These are phyloP conservation scores for Byasa hedistus DNA, from an alignment of 2,888 invertebrate species.

Conservation along the genomic window DNA sequence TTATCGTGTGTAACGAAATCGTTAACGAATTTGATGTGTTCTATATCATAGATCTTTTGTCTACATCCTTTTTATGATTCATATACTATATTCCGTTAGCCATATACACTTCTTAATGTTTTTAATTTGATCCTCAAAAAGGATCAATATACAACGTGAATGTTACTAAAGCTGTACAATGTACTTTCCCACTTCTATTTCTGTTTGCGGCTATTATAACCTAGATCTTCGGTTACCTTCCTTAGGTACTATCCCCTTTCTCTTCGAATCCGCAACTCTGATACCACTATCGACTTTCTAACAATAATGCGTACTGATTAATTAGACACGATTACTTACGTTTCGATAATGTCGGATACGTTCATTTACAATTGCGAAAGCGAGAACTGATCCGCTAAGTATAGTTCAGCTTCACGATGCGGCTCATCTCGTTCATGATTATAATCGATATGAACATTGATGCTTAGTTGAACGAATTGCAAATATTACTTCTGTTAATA, in stretches of 20 bases:
- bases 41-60: too few relatives aligned
- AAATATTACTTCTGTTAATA: constrained; percentile 9
- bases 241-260: constrained; percentile 65
- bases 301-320: constrained; percentile 73
- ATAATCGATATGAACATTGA: constrained; percentile 24
- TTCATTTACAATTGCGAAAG: constrained; percentile 42
- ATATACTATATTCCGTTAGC: too few relatives aligned
- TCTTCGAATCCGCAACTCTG: constrained; percentile 58
- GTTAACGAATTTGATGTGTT: too few relatives aligned
- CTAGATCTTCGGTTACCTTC: constrained; percentile 49
- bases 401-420: constrained; percentile 37
- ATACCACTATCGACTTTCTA: constrained; percentile 68
- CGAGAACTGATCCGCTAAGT: constrained; percentile 36
- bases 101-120: too few relatives aligned
- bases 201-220: constrained; percentile 49
- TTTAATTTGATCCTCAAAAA: neutral
- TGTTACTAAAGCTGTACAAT: constrained; percentile 34
- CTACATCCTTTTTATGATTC: too few relatives aligned
- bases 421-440: constrained; percentile 40
- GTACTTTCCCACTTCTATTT: constrained; percentile 44
- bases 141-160: neutral
- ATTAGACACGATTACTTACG: constrained; percentile 71
- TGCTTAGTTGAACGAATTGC: constrained; percentile 31
- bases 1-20: too few relatives aligned
- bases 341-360: constrained; percentile 48